These are phyloP conservation scores for Falco columbarius DNA, from an alignment of 2,797 vertebrate genomes.

Conservation along the genomic window DNA sequence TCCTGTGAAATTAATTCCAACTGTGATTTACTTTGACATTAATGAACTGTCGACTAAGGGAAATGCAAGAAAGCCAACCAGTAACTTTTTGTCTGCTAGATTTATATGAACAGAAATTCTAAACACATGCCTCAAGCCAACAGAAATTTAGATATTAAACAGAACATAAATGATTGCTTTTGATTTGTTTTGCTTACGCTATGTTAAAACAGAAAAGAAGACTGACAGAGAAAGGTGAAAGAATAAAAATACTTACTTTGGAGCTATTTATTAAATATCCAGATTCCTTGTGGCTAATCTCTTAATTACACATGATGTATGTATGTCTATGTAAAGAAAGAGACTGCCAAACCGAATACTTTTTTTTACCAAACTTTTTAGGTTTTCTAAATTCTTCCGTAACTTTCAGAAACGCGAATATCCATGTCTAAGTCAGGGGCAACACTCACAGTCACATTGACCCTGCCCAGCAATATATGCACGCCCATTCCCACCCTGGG, in stretches of 20 bases:
- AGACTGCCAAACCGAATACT: not conserved
- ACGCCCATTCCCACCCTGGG: not conserved
- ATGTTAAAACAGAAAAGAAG: not conserved
- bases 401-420: not conserved
- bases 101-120: not conserved
- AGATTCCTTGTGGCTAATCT: not conserved
- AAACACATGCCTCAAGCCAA: not conserved
- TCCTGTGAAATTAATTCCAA: slow-evolving; percentile 18
- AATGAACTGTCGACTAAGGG: not conserved
- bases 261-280: not conserved
- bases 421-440: not conserved
- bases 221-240: not conserved
- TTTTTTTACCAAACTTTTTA: not conserved
- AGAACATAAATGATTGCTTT: not conserved
- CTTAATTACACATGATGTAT: not conserved
- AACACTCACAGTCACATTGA: not conserved
- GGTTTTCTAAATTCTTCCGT: not conserved
- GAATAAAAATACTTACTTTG: not conserved
- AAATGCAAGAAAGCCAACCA: not conserved
- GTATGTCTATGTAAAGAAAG: not conserved
- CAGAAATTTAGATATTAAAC: not conserved
- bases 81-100: not conserved
- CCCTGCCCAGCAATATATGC: not conserved
- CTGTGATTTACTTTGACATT: slow-evolving; percentile 20
- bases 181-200: not conserved